Evolutionary conservation across 2,113 vertebrate genomes (phyloP), one percentile per base, ranked within the genome.

Genomic region (Balaeniceps rex): DNA sequence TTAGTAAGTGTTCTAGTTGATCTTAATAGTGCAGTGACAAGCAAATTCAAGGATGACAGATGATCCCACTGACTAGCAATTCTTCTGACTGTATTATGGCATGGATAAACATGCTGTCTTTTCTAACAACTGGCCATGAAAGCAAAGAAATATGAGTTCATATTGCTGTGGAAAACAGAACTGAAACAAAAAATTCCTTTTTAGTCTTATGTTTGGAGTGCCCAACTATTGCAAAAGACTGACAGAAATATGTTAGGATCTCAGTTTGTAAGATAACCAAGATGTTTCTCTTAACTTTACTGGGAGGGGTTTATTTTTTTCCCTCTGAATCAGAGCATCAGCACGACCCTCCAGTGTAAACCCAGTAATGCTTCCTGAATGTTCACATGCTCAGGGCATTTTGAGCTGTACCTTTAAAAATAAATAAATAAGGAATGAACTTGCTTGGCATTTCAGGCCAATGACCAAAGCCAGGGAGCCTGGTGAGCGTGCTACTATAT

Each of bases 351-450:
- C 46, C 68, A 61, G 33, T 87, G 80, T 58, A 82, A 94, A 86
- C 29, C 60, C 69, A 52, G 40, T 51, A 57, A 93, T 11, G 7
- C n/a, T 90, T 81, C 31, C 7, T 12, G 17, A 70, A 61, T 44
- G 28, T 87, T 91, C 82, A 85, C 79, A 64, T 63, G 34, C 58
- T 80, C 28, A 42, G 52, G 49, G 74, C 47, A 47, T 72, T 91
- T 94, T 83, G 79, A 66, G 54, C 57, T 94, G 81, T 47, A 40
- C 38, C 68, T 93, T 96, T 64, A 90, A 85, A 87, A 83, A 83
- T 61, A 86, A 94, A 92, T 74, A 84, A 92, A 85, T 61, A 79
- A 54, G 42, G 64, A 86, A 69, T 77, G 9, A 97, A 94, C 72
- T 95, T 64, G 17, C 88, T 87, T 90, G 81, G 74, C 49, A 78